Conservation (phyloP, 2,113 vertebrate species). For the Tachysurus fulvidraco region DNA sequence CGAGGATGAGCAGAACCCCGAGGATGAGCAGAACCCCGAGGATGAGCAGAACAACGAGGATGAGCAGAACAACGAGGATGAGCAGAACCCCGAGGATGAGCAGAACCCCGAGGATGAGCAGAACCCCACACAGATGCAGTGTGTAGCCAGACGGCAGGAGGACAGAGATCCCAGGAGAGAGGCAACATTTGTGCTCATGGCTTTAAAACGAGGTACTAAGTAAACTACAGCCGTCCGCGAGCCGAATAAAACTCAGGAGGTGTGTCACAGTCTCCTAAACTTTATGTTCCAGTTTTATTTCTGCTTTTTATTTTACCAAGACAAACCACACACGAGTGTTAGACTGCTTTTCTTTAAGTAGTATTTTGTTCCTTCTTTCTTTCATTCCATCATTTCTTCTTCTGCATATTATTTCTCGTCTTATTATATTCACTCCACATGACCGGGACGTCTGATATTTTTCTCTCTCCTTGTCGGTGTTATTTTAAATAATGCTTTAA, state of each 20-base stretch:
- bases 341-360: background rate
- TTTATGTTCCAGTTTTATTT: background rate
- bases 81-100: no score
- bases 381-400: background rate
- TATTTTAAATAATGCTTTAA: background rate
- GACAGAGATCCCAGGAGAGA: background rate
- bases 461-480: background rate
- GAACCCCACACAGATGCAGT: background rate
- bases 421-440: background rate
- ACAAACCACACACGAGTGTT: background rate
- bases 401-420: background rate
- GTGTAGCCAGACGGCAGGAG: background rate
- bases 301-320: background rate
- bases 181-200: background rate
- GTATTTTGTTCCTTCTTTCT: background rate
- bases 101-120: background rate
- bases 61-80: no score
- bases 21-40: no score
- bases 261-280: background rate
- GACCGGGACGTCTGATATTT: background rate
- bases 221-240: background rate
- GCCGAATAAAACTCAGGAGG: background rate
- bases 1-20: no score
- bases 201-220: background rate
- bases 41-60: no score